These are phyloP conservation scores for Serrognathus titanus DNA, from an alignment of 2,888 invertebrate species.

Conservation along the genomic window DNA sequence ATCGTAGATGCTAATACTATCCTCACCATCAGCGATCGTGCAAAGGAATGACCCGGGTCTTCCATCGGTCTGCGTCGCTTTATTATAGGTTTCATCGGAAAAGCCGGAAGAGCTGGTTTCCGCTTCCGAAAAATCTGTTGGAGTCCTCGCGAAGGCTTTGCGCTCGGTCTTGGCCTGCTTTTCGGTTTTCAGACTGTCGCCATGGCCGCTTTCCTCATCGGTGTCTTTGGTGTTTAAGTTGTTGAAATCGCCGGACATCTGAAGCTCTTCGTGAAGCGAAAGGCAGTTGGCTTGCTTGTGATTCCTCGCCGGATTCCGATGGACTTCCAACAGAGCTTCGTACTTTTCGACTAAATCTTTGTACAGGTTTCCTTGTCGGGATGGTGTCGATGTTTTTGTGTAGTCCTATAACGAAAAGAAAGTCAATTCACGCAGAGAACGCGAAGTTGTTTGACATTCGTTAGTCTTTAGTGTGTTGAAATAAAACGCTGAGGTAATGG, in stretches of 20 bases:
- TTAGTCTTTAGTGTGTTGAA: background rate
- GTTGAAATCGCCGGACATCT: slow-evolving; percentile 70
- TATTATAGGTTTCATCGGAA: slow-evolving; percentile 80
- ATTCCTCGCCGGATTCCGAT: slow-evolving; percentile 62
- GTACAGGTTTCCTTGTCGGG: slow-evolving; percentile 58
- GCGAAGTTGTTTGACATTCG: background rate
- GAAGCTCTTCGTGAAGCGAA: slow-evolving; percentile 70
- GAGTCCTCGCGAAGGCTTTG: slow-evolving; percentile 62
- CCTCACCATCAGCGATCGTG: slow-evolving; percentile 81
- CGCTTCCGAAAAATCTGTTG: slow-evolving; percentile 79
- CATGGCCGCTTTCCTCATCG: slow-evolving; percentile 63
- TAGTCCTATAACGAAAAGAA: slow-evolving; percentile 39
- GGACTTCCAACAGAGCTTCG: slow-evolving; percentile 76
- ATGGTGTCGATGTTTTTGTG: slow-evolving; percentile 30
- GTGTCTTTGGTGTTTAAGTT: slow-evolving; percentile 59
- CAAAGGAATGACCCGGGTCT: slow-evolving; percentile 79
- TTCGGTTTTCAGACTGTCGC: slow-evolving; percentile 46
- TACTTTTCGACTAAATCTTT: slow-evolving; percentile 81
- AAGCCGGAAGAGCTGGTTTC: slow-evolving; percentile 79
- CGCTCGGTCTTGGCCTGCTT: slow-evolving; percentile 51
- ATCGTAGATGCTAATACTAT: slow-evolving; percentile 82
- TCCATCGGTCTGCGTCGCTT: slow-evolving; percentile 77
- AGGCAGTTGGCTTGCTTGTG: slow-evolving; percentile 50
- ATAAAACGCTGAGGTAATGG: no score
- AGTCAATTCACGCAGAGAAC: background rate